Evolutionary conservation across 2,797 vertebrate species (phyloP), one percentile per base, ranked within the genome.

Genomic region (Megalops cyprinoides): DNA sequence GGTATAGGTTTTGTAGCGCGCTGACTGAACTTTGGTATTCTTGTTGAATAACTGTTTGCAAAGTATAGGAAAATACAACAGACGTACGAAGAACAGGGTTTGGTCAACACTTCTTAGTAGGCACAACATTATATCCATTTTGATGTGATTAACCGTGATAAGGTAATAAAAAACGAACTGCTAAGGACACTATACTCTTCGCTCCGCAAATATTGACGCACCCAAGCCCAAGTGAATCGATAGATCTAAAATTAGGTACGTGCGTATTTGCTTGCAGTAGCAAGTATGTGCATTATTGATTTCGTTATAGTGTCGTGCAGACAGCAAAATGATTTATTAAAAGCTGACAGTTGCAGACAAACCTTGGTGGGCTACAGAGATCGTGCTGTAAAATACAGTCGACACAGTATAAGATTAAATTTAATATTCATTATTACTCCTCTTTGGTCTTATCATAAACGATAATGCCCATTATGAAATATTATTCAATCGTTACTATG

Each of bases 251-350:
- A 1, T 28, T 58, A 49, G 12, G 25, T 37, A 58, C 42, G 7
- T 77, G 56, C n/a, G 34, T 20, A 18, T 42, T 58, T 44, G 34
- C 51, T 42, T 18, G 31, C n/a, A 15, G 18, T 55, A 76, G 74
- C 48, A 55, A 51, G 31, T 74, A 67, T 67, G 39, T 31, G 25
- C 51, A 51, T 48, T 9, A 76, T 75, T 53, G 71, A 74, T 48
- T 56, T 34, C 20, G 20, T 15, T 39, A n/a, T n/a, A 20, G 31
- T 76, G 74, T 55, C 8, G 18, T 10, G 37, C 15, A 56, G 74
- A 55, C 51, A 20, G 49, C 28, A 56, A 18, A 37, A 10, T 12
- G 20, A 31, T 37, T 75, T 37, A 31, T 76, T 56, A 56, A 76
- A 28, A 55, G 48, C 48, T 76, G 28, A 76, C 28, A 34, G 74